Evolutionary conservation across 1,140 invertebrate genomes (phyloP).

Genomic region (Andricus grossulariae): DNA sequence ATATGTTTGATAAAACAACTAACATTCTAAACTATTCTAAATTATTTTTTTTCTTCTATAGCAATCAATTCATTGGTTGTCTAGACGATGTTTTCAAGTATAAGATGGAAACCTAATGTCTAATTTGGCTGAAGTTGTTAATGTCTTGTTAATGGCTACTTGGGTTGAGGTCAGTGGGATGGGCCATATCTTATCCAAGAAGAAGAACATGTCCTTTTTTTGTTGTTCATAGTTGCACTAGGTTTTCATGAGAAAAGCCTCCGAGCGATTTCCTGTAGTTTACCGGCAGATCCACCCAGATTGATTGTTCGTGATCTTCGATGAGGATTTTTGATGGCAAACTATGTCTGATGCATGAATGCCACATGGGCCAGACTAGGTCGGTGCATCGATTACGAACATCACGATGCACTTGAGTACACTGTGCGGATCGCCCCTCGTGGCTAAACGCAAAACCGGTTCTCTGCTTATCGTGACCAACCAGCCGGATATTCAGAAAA

Average conservation of each 20-base stretch:
- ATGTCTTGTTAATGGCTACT: not conserved
- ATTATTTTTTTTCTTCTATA: no score
- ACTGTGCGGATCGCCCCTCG: not conserved
- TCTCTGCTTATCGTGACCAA: not conserved
- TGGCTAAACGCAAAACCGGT: not conserved
- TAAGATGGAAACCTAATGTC: no score
- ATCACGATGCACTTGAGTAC: conserved; percentile 4
- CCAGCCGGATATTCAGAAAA: conserved; percentile 4
- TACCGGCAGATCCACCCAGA: not conserved
- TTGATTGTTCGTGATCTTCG: conserved; percentile 2
- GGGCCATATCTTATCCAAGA: not conserved
- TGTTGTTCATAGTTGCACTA: not conserved
- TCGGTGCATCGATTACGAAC: conserved; percentile 11
- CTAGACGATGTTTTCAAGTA: no score
- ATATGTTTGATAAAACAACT: no score
- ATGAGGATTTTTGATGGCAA: not conserved
- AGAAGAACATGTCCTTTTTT: not conserved
- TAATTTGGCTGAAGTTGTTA: not conserved
- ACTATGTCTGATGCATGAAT: conserved; percentile 13
- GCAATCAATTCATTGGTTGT: no score
- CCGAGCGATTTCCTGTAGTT: not conserved
- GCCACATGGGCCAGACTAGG: not conserved
- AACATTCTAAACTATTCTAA: no score
- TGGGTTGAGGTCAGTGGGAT: not conserved
- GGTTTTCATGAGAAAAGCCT: conserved; percentile 9